These are phyloP conservation scores for Piprites chloris DNA, from an alignment of 2,113 vertebrate species.

Conservation along the genomic window DNA sequence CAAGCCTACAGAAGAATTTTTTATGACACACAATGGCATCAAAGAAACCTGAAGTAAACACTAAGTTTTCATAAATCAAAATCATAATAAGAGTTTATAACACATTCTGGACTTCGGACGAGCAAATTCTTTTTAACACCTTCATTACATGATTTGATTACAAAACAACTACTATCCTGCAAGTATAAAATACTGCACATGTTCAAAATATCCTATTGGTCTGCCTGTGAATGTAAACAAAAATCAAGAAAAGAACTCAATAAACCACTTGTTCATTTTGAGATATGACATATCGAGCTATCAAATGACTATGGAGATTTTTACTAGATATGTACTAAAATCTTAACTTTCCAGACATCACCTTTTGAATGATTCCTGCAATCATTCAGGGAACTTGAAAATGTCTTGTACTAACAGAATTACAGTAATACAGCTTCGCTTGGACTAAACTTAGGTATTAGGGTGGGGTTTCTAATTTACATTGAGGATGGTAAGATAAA, in stretches of 20 bases:
- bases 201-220: not conserved
- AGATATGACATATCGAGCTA: not conserved
- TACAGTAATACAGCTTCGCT: not conserved
- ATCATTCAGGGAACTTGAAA: not conserved
- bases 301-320: not conserved
- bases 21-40: not conserved
- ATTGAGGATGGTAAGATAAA: not conserved
- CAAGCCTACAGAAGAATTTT: not conserved
- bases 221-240: not conserved
- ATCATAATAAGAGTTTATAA: not conserved
- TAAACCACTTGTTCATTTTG: not conserved
- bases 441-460: not conserved
- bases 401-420: not conserved
- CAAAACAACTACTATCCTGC: not conserved
- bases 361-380: not conserved
- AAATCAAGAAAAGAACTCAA: not conserved
- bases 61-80: not conserved
- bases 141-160: not conserved
- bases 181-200: not conserved
- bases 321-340: not conserved
- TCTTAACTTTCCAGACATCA: not conserved
- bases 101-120: accelerated
- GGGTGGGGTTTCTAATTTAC: accelerated
- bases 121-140: not conserved
- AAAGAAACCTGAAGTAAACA: not conserved